phyloP scores from a whole-genome alignment of 2,797 vertebrate species.

The Astyanax mexicanus region DNA sequence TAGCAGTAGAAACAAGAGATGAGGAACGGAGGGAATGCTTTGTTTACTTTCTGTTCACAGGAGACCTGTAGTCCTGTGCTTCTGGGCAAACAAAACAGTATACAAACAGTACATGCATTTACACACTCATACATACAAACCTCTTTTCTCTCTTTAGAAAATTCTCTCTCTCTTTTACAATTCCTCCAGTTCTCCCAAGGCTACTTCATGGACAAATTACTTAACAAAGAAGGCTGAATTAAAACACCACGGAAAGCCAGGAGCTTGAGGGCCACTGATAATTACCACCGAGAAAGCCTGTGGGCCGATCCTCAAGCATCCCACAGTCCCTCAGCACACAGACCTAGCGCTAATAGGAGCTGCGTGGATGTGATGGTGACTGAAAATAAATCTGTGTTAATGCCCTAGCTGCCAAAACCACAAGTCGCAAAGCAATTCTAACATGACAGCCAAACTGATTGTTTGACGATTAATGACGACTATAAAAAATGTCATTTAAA shows the following conservation, averaged over 20 bases:
- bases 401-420: neutral
- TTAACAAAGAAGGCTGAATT: constrained; percentile 50
- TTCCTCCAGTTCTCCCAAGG: constrained; percentile 34
- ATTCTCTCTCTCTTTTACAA: constrained; percentile 30
- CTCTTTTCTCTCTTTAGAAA: constrained; percentile 1
- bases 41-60: no score
- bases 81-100: neutral
- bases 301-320: constrained; percentile 6
- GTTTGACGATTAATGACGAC: neutral
- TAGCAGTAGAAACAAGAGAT: no score
- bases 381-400: neutral
- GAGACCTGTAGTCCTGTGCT: neutral
- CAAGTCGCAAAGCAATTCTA: neutral
- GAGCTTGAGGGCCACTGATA: constrained; percentile 2
- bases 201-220: constrained; percentile 42
- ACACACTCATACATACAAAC: constrained; percentile 13
- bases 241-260: constrained; percentile 34
- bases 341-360: neutral
- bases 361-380: neutral
- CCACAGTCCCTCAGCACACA: constrained; percentile 10
- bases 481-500: neutral
- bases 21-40: no score
- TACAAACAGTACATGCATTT: neutral
- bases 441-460: neutral
- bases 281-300: constrained; percentile 30